A percentile compares a stretch with the other conserved stretches of the same genome.
Evolutionary conservation across 2,113 vertebrate genomes (phyloP).

Genomic region (Xyrauchen texanus): DNA sequence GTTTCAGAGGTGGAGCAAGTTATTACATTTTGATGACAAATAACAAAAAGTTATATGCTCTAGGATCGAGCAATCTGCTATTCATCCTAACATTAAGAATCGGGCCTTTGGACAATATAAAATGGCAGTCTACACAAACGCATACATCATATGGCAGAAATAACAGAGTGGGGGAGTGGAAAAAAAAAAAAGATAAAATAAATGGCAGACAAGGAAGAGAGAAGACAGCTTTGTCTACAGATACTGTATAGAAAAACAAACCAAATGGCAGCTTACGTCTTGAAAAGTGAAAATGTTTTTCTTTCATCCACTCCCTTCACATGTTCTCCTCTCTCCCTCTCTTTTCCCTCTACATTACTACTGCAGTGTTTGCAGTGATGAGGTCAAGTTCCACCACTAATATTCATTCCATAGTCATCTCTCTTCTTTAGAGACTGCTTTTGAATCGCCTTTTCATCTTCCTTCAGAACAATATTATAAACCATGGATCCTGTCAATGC

Average conservation of each 20-base stretch:
- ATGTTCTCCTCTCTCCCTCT: constrained; percentile 36
- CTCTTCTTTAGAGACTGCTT: constrained; percentile 24
- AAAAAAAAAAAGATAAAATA: constrained; percentile 2
- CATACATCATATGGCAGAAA: constrained; percentile 6
- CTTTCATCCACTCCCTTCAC: constrained; percentile 39
- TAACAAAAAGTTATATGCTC: background rate
- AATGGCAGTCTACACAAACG: background rate
- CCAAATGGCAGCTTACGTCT: background rate
- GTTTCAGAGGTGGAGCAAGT: too few relatives aligned
- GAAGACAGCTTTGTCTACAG: background rate
- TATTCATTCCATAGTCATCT: constrained; percentile 23
- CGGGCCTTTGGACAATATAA: background rate
- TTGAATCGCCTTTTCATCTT: constrained; percentile 9
- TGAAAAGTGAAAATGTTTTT: constrained; percentile 19
- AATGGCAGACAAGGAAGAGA: background rate
- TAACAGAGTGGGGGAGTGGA: constrained; percentile 4
- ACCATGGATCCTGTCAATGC: constrained; percentile 51
- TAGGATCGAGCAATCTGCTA: background rate
- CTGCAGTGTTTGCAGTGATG: constrained; percentile 18
- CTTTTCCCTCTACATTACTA: background rate
- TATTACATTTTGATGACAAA: background rate
- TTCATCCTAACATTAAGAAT: background rate
- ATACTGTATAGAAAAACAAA: background rate
- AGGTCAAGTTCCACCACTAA: constrained; percentile 51
- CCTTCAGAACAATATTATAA: constrained; percentile 38